Evolutionary conservation across 2,113 vertebrate species (phyloP), one percentile per base, ranked within the genome.

Genomic region (Clarias gariepinus): DNA sequence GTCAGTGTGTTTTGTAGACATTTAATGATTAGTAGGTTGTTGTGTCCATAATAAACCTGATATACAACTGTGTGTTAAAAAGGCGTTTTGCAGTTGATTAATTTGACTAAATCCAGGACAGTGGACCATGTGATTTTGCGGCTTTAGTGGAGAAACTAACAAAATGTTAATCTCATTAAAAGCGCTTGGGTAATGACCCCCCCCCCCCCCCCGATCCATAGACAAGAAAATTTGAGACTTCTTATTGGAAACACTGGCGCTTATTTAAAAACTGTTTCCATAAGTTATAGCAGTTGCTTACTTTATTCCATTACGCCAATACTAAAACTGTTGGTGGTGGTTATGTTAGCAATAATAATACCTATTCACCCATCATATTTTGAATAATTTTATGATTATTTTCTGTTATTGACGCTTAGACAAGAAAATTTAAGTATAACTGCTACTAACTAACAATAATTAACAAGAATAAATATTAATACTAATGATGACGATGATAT

Each of bases 71-170:
- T 60, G n/a, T 81, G 13, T n/a, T 78, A n/a, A 60, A 47, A 71
- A 53, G 64, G 77, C 12, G 7, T 36, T 69, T 85, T 53, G 4
- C 23, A 19, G 23, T 86, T 84, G 58, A 88, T 89, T 86, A 13
- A 60, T 58, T 86, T 28, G 25, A 30, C 63, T 64, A 19, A 79
- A 87, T 79, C 86, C 76, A 63, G 60, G 23, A 28, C 13, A 71
- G 77, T 88, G 76, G 41, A 33, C 85, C 86, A 66, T 85, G 86
- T 47, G 28, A 41, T n/a, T n/a, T 81, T 13, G 47, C 69, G 82
- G 53, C 7, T 41, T 86, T 53, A 57, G 60, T 63, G 66, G 25
- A 77, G 9, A 10, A 57, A 7, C 5, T 5, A 15, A 6, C 2
- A 28, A 16, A 28, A 55, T 28, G 2, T 2, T n/a, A 53, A n/a